Base-by-base conservation (phyloP, 2,113 vertebrate genomes). In the Corydoras sp. region DNA sequence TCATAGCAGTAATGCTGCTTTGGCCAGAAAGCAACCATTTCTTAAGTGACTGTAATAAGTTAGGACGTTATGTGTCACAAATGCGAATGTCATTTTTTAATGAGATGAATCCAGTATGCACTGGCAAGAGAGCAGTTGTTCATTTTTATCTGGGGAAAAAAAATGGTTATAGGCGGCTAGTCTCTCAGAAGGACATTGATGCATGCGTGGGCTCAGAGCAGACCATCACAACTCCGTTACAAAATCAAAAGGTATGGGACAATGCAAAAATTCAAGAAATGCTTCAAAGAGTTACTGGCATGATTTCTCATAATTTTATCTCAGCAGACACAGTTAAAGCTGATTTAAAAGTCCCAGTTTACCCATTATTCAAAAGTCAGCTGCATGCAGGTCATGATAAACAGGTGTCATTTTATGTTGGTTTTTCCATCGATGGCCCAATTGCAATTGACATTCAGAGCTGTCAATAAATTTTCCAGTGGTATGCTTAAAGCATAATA, bases 351-450 rank as follows among this genome's bases (percentile, higher is more conserved):
- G 48, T 89, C 0, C 58, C 80, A 71, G 77, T 89, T 1, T 4
- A 5, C 43, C 85, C 87, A 60, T 60, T 82, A 74, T 85, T 80
- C 73, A 77, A 13, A 76, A 80, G 81, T 50, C 78, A 87, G 73
- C 72, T 87, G 9, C 53, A 69, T 65, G 77, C 77, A 0, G 7
- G 9, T 2, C n/a, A 51, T 1, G 76, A 70, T 0, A 77, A 71
- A 0, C 3, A 29, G 29, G 86, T 88, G n/a, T 82, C 84, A 3
- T 88, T 87, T 79, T 85, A 83, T 18, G 24, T 82, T 0, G 88
- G 88, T 30, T 89, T 88, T 75, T 77, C 88, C 0, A 80, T 89
- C 71, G 84, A 76, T 63, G 87, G 85, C 7, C 88, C 87, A 31
- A 5, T 88, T 50, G 84, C 88, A 50, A 67, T 85, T 59, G 86